A percentile compares a stretch with the other conserved stretches of the same genome.
Evolutionary conservation across 2,797 vertebrate species (phyloP).

Genomic region (Orientallactaga sibirica): DNA sequence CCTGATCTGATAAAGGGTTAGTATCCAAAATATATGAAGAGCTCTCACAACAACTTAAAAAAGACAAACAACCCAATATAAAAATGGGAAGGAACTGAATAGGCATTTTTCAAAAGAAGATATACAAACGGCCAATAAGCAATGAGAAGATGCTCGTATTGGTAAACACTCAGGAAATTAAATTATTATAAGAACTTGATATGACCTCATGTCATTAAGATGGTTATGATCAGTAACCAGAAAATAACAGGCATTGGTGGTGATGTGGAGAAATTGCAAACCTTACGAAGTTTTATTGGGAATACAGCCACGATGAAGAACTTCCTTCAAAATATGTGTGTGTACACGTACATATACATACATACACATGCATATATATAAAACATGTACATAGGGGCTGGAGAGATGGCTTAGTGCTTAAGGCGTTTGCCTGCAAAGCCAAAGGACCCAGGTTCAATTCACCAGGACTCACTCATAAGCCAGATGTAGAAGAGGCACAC

Average conservation of each 20-base stretch:
- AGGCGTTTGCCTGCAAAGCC: too few relatives aligned
- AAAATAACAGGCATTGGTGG: neutral
- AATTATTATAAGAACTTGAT: neutral
- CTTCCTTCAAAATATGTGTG: neutral
- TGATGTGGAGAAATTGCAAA: neutral
- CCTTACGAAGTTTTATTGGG: neutral
- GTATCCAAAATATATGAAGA: constrained; percentile 3
- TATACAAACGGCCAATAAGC: neutral
- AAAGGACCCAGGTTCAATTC: too few relatives aligned
- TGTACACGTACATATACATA: too few relatives aligned
- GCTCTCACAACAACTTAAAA: neutral
- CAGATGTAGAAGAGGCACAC: too few relatives aligned
- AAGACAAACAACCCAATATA: neutral
- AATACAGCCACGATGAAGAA: neutral
- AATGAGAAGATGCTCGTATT: neutral
- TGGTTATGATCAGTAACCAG: neutral
- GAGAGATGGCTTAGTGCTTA: too few relatives aligned
- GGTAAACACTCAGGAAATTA: neutral
- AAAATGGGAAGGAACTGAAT: neutral
- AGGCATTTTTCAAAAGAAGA: constrained; percentile 36
- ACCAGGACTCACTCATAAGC: too few relatives aligned
- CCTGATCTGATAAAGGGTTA: neutral
- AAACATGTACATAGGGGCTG: neutral
- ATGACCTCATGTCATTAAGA: neutral
- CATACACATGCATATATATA: too few relatives aligned